phyloP scores from a whole-genome alignment of 2,797 vertebrate species.

The Chelonia mydas region DNA sequence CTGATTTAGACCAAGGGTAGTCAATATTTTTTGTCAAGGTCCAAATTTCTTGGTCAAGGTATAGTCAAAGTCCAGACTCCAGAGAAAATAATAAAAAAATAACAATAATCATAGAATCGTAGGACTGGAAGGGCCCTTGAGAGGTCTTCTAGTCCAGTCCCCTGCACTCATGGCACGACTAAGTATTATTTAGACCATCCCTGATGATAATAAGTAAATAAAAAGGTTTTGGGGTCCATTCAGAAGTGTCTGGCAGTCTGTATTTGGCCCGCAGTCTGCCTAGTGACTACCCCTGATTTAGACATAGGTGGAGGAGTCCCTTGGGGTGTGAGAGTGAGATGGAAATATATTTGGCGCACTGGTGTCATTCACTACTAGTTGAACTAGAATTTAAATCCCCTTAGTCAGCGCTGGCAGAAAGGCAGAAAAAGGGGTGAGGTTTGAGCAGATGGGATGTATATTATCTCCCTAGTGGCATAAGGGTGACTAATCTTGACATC shows the following conservation, averaged over 20 bases:
- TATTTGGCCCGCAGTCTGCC: background rate
- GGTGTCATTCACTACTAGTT: conserved; percentile 14
- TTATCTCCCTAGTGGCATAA: conserved; percentile 68
- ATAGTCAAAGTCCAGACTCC: background rate
- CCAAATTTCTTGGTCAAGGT: background rate
- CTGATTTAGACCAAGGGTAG: background rate
- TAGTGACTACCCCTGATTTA: background rate
- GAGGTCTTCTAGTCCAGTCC: too few species aligned
- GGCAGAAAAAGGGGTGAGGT: conserved; percentile 51
- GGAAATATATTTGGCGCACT: conserved; percentile 5
- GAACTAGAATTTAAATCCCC: conserved; percentile 43
- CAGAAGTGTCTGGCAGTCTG: background rate
- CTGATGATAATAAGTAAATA: background rate
- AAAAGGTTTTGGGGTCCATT: background rate
- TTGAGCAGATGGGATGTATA: conserved; percentile 65
- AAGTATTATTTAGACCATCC: too few species aligned
- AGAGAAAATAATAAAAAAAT: background rate
- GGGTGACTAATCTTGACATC: conserved; percentile 69
- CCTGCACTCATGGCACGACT: too few species aligned
- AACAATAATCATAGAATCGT: background rate
- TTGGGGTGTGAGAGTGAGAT: background rate
- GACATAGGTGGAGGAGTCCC: background rate
- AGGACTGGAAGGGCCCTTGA: too few species aligned
- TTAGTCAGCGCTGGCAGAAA: conserved; percentile 41
- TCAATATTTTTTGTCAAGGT: background rate